A percentile compares a stretch with the other conserved stretches of the same genome.
These are phyloP conservation scores for Brachymystax lenok DNA, from an alignment of 2,797 vertebrate genomes.

Conservation along the genomic window DNA sequence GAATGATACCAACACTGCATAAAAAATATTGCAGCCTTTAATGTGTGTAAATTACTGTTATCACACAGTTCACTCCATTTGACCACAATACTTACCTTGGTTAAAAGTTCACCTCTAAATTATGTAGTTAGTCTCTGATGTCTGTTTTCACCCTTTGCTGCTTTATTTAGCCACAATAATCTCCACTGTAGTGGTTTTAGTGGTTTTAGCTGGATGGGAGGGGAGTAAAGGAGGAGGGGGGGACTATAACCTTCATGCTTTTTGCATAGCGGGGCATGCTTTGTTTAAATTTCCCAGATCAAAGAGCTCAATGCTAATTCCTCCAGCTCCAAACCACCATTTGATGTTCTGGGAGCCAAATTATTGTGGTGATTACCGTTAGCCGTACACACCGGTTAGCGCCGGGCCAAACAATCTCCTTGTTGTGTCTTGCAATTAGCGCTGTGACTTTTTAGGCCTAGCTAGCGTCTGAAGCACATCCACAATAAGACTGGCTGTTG, in stretches of 20 bases:
- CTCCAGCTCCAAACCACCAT: constrained; percentile 65
- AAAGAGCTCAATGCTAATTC: constrained; percentile 77
- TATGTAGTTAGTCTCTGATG: constrained; percentile 50
- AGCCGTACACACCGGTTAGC: constrained; percentile 58
- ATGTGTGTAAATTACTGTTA: neutral
- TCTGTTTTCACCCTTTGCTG: constrained; percentile 51
- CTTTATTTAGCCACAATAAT: constrained; percentile 66
- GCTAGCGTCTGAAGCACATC: constrained; percentile 63
- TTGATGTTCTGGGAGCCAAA: constrained; percentile 76
- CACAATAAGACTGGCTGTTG: constrained; percentile 69
- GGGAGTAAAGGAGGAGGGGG: constrained; percentile 24
- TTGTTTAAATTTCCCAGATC: constrained; percentile 72
- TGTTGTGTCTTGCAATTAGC: constrained; percentile 75
- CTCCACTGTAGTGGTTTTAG: constrained; percentile 52
- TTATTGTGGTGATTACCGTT: constrained; percentile 72
- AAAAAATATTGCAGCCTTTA: neutral
- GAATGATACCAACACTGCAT: neutral
- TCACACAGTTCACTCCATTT: constrained; percentile 17
- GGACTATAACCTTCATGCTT: constrained; percentile 66
- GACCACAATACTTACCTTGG: constrained; percentile 49
- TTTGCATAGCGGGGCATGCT: constrained; percentile 56
- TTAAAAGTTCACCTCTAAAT: constrained; percentile 46
- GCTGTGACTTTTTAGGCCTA: constrained; percentile 67
- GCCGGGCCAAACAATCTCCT: constrained; percentile 64
- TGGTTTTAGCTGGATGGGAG: constrained; percentile 40